phyloP scores from a whole-genome alignment of 2,888 invertebrate genomes.

The Volucella bombylans region DNA sequence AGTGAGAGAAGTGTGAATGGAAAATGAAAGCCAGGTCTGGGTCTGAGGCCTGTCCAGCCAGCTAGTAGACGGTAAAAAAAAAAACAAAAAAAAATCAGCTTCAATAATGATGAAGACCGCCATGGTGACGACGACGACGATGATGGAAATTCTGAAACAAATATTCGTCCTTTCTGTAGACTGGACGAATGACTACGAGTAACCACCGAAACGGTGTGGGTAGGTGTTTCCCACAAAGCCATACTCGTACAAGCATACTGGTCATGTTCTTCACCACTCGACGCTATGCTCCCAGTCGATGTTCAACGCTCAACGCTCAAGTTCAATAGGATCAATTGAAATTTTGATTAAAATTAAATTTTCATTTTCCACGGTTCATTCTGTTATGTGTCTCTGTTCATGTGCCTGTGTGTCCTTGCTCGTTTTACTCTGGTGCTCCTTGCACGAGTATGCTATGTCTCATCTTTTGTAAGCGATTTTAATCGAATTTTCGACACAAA shows the following conservation, averaged over 20 bases:
- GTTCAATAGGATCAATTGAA: constrained; percentile 74
- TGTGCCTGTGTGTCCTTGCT: constrained; percentile 4
- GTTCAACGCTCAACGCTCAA: constrained; percentile 50
- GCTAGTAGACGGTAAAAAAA: neutral
- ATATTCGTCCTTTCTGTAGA: constrained; percentile 34
- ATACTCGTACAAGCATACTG: neutral
- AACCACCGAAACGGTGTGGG: neutral
- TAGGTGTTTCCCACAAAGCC: neutral
- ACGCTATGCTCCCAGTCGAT: constrained; percentile 15
- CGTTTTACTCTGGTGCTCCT: neutral
- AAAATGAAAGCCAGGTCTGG: constrained; percentile 46
- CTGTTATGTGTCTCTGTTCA: constrained; percentile 4
- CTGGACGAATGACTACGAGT: neutral
- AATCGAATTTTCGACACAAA: constrained; percentile 72
- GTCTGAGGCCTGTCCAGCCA: constrained; percentile 31
- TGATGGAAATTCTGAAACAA: constrained; percentile 66
- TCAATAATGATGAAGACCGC: constrained; percentile 27
- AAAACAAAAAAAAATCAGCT: constrained; percentile 10
- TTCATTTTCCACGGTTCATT: constrained; percentile 71
- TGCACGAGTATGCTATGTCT: constrained; percentile 18
- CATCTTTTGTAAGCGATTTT: constrained; percentile 69
- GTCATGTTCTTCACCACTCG: neutral
- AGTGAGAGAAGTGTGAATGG: constrained; percentile 9
- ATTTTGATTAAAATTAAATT: constrained; percentile 74
- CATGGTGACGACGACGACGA: constrained; percentile 20